phyloP scores from a whole-genome alignment of 2,888 invertebrate genomes.

The Lucinisca nassula region DNA sequence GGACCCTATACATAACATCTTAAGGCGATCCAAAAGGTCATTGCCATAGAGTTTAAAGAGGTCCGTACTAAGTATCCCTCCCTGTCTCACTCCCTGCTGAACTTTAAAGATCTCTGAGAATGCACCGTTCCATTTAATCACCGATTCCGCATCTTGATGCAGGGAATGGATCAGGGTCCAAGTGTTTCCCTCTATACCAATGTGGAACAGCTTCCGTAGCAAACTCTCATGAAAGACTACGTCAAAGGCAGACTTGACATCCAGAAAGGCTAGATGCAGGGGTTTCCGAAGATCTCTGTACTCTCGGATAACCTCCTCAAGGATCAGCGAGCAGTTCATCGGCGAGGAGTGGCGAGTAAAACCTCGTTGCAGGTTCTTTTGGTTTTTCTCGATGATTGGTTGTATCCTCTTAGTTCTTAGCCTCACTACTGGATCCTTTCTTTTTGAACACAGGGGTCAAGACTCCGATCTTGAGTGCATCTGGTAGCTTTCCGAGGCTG shows the following conservation, averaged over 20 bases:
- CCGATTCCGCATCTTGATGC: not conserved
- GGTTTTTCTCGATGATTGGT: not conserved
- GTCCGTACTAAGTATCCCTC: constrained; percentile 19
- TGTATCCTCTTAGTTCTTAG: constrained; percentile 5
- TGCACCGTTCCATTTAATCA: constrained; percentile 24
- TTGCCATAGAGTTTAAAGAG: constrained; percentile 34
- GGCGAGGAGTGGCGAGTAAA: constrained; percentile 20
- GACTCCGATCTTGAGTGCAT: not conserved
- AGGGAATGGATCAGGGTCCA: constrained; percentile 24
- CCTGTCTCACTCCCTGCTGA: constrained; percentile 25
- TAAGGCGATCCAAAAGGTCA: constrained; percentile 7
- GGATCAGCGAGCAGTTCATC: constrained; percentile 13
- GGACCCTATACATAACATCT: not conserved
- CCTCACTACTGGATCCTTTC: not conserved
- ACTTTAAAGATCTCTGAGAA: not conserved
- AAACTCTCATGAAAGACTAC: constrained; percentile 31
- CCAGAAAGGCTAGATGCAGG: not conserved
- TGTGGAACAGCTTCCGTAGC: constrained; percentile 16
- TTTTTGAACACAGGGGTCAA: constrained; percentile 5
- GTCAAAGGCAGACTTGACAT: constrained; percentile 43
- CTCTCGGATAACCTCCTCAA: constrained; percentile 29
- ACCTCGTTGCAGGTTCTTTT: constrained; percentile 30
- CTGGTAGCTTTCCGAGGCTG: not conserved
- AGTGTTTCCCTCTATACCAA: not conserved
- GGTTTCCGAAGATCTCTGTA: not conserved